Conservation (phyloP, 1,140 invertebrate genomes). For the Phymorhynchus buccinoides region DNA sequence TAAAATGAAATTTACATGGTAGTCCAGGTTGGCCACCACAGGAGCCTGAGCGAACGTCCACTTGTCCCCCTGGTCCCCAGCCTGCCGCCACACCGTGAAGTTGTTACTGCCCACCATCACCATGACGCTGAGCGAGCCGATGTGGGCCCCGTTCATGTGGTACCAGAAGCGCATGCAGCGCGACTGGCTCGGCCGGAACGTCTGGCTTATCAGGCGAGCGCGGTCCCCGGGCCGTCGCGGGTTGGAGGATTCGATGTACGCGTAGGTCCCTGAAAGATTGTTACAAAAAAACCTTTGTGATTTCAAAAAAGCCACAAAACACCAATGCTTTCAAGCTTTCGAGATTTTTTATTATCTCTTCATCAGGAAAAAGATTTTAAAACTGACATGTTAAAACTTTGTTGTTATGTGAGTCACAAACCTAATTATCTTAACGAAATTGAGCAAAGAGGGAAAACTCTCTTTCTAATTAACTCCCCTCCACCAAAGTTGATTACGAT, state of each 20-base stretch:
- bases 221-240: conserved; percentile 76
- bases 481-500: too few relatives aligned
- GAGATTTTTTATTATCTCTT: too few relatives aligned
- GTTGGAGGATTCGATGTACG: conserved; percentile 82
- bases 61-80: conserved; percentile 51
- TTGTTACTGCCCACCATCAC: conserved; percentile 13
- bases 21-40: conserved; percentile 35
- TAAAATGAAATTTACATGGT: background rate
- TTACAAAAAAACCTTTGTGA: too few relatives aligned
- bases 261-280: conserved; percentile 78
- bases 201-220: conserved; percentile 78
- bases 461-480: too few relatives aligned
- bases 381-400: too few relatives aligned
- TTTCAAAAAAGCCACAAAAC: too few relatives aligned
- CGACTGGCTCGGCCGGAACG: conserved; percentile 36
- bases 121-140: conserved; percentile 66
- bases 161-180: conserved; percentile 74
- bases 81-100: conserved; percentile 47
- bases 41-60: conserved; percentile 56
- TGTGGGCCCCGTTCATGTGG: conserved; percentile 82
- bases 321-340: too few relatives aligned
- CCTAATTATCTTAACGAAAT: too few relatives aligned
- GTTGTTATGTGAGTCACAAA: too few relatives aligned
- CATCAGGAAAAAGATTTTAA: too few relatives aligned
- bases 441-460: too few relatives aligned